Evolutionary conservation across 2,113 vertebrate genomes (phyloP).

Genomic region (Phalacrocorax brasilianus): DNA sequence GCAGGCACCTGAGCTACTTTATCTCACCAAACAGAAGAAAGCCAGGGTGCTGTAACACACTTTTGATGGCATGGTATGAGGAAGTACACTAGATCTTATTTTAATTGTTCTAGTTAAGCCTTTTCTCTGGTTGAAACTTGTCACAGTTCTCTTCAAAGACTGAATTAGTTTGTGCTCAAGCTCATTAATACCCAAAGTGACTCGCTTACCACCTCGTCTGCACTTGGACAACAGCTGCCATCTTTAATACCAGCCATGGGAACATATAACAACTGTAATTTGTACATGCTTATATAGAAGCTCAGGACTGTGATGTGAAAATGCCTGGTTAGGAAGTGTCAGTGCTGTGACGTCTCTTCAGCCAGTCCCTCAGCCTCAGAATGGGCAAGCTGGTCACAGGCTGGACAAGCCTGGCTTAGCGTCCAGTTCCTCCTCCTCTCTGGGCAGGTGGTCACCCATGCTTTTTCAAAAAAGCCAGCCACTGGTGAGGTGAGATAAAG

Average conservation of each 20-base stretch:
- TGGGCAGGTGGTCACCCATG: background rate
- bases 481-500: background rate
- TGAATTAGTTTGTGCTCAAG: background rate
- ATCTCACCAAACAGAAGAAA: background rate
- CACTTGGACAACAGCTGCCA: background rate
- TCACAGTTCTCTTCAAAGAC: background rate
- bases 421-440: background rate
- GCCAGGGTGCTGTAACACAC: background rate
- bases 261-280: background rate
- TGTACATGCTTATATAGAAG: background rate
- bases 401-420: background rate
- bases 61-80: background rate
- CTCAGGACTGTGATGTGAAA: background rate
- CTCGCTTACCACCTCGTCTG: background rate
- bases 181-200: background rate
- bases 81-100: background rate
- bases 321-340: background rate
- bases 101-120: background rate
- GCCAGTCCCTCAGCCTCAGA: background rate
- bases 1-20: background rate
- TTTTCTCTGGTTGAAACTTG: background rate
- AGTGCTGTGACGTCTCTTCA: background rate
- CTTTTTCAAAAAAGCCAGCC: background rate
- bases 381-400: background rate
- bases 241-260: background rate